phyloP scores from a whole-genome alignment of 2,113 vertebrate species.

The Caretta caretta region DNA sequence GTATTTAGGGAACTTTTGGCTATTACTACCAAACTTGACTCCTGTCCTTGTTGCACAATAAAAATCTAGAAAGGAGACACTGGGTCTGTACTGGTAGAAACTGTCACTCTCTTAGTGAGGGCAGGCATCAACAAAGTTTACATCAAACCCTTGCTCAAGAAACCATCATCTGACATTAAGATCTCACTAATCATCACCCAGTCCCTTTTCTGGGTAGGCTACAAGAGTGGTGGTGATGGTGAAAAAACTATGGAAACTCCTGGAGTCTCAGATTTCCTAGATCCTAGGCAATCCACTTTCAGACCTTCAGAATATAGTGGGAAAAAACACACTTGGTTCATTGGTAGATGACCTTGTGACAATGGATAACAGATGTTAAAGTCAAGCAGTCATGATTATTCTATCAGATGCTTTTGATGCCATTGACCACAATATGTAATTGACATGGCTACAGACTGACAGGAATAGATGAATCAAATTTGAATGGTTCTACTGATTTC shows the following conservation, averaged over 20 bases:
- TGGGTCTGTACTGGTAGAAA: not conserved
- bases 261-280: not conserved
- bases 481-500: not conserved
- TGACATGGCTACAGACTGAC: not conserved
- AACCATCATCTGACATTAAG: not conserved
- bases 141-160: not conserved
- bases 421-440: not conserved
- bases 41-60: not conserved
- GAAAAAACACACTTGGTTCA: not conserved
- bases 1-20: not conserved
- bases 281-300: too few species aligned
- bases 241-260: not conserved
- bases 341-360: fast-evolving
- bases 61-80: not conserved
- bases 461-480: not conserved
- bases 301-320: not conserved
- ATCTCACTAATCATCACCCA: not conserved
- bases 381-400: not conserved
- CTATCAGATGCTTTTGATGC: not conserved
- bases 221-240: not conserved
- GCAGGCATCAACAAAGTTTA: not conserved
- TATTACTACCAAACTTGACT: not conserved
- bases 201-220: not conserved
- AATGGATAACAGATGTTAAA: not conserved
- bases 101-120: not conserved